These are phyloP conservation scores for Gymnarchus niloticus DNA, from an alignment of 2,113 vertebrate species.

Conservation along the genomic window DNA sequence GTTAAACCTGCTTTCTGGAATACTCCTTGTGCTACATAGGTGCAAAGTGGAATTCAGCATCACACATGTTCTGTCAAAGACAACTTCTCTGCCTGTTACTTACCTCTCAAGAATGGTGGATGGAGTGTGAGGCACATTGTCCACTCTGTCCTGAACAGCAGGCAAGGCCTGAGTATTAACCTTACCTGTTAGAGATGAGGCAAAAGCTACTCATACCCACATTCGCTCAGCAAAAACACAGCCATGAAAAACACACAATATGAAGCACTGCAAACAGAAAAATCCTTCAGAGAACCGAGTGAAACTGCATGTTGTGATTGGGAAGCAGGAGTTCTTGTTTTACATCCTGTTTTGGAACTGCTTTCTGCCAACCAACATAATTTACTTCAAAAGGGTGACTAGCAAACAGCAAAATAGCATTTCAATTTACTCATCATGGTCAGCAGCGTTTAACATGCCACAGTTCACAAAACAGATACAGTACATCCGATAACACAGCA, in stretches of 20 bases:
- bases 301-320: neutral
- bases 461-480: neutral
- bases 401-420: neutral
- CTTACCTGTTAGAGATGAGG: constrained; percentile 33
- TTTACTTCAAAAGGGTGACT: neutral
- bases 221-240: neutral
- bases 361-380: neutral
- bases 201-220: neutral
- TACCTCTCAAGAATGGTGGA: constrained; percentile 43
- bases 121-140: constrained; percentile 39
- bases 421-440: neutral
- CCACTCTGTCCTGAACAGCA: constrained; percentile 43
- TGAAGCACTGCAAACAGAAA: neutral
- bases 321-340: neutral
- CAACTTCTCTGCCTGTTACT: neutral
- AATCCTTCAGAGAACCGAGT: neutral
- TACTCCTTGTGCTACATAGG: neutral
- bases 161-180: constrained; percentile 39
- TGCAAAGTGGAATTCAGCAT: neutral
- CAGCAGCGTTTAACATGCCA: neutral
- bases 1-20: too few relatives aligned
- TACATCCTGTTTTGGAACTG: neutral
- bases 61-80: neutral
- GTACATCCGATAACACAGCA: neutral
- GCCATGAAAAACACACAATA: neutral